Percentiles rank a stretch among this genome's conserved stretches.
phyloP scores from a whole-genome alignment of 2,797 vertebrate species.

The Vespertilio murinus region DNA sequence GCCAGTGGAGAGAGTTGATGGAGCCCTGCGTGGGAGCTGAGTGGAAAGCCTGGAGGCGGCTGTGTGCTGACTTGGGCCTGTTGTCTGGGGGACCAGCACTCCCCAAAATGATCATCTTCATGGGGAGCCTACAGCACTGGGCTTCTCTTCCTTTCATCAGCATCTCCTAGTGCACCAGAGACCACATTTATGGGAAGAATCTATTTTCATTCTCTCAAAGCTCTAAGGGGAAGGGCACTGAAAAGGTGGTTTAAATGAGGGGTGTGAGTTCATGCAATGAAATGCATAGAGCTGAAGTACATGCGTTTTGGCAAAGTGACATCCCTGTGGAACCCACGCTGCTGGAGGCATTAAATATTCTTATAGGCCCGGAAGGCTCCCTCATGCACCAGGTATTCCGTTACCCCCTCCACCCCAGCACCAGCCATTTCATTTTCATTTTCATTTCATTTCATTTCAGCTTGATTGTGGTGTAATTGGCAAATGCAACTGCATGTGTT shows the following conservation, averaged over 20 bases:
- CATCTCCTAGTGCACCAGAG: neutral
- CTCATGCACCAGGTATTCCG: neutral
- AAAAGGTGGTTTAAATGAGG: neutral
- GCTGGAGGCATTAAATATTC: neutral
- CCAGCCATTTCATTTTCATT: neutral
- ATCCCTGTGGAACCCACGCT: neutral
- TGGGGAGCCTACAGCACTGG: neutral
- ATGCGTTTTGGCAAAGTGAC: neutral
- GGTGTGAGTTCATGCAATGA: neutral
- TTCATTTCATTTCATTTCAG: too few relatives aligned
- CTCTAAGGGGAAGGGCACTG: neutral
- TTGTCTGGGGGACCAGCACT: neutral
- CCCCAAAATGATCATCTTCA: neutral
- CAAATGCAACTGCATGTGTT: neutral
- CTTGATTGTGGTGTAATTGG: neutral
- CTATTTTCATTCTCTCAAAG: neutral
- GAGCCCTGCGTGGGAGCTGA: neutral
- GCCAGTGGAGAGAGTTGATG: fast-evolving
- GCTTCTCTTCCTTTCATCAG: neutral
- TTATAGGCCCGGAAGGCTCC: neutral
- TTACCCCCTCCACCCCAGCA: fast-evolving
- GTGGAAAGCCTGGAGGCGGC: neutral
- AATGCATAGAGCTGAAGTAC: neutral
- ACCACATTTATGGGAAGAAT: neutral
- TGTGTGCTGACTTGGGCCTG: neutral